Base-by-base conservation (phyloP, 1,140 invertebrate genomes). In the Yoshiicerus persimilis region DNA sequence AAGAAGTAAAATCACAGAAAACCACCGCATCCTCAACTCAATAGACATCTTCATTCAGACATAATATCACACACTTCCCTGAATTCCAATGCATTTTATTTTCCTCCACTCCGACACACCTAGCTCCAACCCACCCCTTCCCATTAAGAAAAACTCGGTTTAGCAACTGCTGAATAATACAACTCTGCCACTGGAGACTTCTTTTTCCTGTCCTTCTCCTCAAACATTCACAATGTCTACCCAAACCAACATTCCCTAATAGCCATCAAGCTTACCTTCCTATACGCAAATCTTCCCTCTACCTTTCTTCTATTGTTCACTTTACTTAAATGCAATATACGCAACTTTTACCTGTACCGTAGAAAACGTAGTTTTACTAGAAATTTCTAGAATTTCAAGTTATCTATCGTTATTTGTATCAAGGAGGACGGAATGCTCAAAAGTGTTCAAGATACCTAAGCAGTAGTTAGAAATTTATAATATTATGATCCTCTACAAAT, bases 91-190 rank as follows among this genome's bases (percentile, higher is more conserved):
- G 25, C 25, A 70, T 32, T 80, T 80, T 80, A 80, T 56, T 56
- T 56, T 16, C 47, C 47, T 56, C 32, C n/a, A 80, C 70, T 66
- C n/a, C 75, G 11, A 66, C 64, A 13, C n/a, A n/a, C 8, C 9
- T 77, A 64, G 56, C 56, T 9, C 9, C n/a, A 9, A 2, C 30
- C 66, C 30, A 70, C 66, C 66, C 66, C 25, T 30, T 80, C 32
- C 30, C 32, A 34, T 80, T 36, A 36, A 34, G 62, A 62, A 86
- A 86, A 86, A 86, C 16, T 86, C 30, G 23, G 83, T 84, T 25
- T 20, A 36, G 34, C 41, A 77, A 38, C 32, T 87, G 77, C 32
- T 87, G 86, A 87, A 87, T 87, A 87, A 87, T 77, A 87, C 32
- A 87, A 66, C 20, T 2, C 10, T 11, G 85, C 56, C 86, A 87